Base-by-base conservation (phyloP, 2,888 invertebrate species). In the Leptura quadrifasciata region DNA sequence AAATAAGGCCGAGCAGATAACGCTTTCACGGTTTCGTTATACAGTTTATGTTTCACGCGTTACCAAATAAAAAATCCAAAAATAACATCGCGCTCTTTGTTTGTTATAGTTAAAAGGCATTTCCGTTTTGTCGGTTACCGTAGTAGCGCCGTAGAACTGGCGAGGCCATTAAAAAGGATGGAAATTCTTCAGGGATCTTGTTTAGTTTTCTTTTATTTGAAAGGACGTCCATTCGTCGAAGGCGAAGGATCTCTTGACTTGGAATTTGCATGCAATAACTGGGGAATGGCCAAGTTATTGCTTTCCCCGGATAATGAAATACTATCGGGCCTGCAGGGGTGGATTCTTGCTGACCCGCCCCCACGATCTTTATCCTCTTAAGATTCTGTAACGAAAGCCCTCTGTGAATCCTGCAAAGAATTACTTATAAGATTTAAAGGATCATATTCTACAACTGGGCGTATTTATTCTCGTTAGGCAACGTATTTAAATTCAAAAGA, bases 241-340 rank as follows among this genome's bases (percentile, higher is more conserved):
- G 69, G 58, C 65, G 67, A 73, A 65, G 69, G 72, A 76, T 76
- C 74, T 72, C 76, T 83, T 81, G 82, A 81, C 83, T 83, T 80
- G 86, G 86, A 88, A 88, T 88, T 87, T 87, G 86, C 87, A 88
- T 87, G 86, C 86, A 86, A 87, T 87, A 88, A 88, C 87, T 86
- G 76, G 72, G 80, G 80, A 82, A 81, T 80, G 87, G 86, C 84
- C 82, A 79, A 76, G 75, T 81, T 82, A 81, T 81, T 82, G 80
- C 82, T 77, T 79, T 81, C 81, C 81, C 72, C 77, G 84, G 83
- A 85, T 87, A 86, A 86, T 86, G 85, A 85, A 87, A 86, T 86
- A 85, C 83, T 84, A 84, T 84, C 82, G 81, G 83, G 58, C 79
- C 79, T 74, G 68, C 64, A 72, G 60, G 68, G 70, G 76, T 61